A percentile compares a stretch with the other conserved stretches of the same genome.
These are phyloP conservation scores for Neocrepidodera transversa DNA, from an alignment of 2,888 invertebrate genomes.

Conservation along the genomic window DNA sequence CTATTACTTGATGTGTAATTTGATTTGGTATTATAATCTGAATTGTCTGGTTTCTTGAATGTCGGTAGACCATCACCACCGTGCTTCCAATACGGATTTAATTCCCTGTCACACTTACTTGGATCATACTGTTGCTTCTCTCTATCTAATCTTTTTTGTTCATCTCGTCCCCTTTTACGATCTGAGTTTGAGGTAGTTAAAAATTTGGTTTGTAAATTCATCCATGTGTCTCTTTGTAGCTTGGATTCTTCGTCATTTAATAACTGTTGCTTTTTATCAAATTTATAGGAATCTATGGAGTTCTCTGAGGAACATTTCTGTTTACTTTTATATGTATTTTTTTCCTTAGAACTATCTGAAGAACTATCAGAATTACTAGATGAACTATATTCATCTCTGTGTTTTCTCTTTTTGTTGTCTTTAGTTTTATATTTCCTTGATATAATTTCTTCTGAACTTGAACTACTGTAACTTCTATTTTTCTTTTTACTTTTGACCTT, in stretches of 20 bases:
- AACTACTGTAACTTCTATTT: constrained; percentile 16
- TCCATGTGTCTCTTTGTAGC: constrained; percentile 75
- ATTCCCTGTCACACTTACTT: constrained; percentile 75
- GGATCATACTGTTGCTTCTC: constrained; percentile 71
- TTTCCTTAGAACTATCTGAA: not conserved
- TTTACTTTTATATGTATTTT: constrained; percentile 6
- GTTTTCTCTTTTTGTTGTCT: not conserved
- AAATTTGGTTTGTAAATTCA: constrained; percentile 68
- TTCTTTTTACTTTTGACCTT: constrained; percentile 5
- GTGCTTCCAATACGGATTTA: constrained; percentile 93
- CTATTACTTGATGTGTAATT: not conserved
- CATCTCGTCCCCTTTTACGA: constrained; percentile 60
- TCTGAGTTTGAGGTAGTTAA: constrained; percentile 59
- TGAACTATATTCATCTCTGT: constrained; percentile 2
- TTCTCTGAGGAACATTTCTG: not conserved
- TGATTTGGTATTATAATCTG: constrained; percentile 41
- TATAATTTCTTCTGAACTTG: constrained; percentile 24
- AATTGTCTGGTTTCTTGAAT: constrained; percentile 61
- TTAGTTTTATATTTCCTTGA: not conserved
- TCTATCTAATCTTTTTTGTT: constrained; percentile 64
- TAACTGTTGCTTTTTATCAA: too few relatives aligned
- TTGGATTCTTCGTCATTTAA: not conserved
- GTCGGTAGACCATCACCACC: constrained; percentile 85
- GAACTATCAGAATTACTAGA: not conserved
- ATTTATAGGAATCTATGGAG: too few relatives aligned